phyloP scores from a whole-genome alignment of 2,888 invertebrate genomes.

The Drosophila affinis region DNA sequence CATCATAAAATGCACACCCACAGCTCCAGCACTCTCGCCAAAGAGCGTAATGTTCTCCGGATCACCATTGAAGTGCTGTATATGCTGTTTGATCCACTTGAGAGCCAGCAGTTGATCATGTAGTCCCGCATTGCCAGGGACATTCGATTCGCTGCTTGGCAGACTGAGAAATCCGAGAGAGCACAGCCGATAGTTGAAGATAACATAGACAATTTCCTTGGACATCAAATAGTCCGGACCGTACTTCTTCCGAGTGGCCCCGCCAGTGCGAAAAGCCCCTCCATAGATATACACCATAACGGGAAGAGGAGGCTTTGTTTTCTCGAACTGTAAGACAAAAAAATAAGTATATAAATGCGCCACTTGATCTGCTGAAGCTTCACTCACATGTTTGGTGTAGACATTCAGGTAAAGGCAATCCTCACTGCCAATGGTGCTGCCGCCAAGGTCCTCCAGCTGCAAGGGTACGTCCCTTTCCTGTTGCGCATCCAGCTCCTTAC shows the following conservation, averaged over 20 bases:
- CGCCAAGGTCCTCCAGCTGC: slow-evolving; percentile 62
- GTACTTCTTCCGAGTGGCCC: slow-evolving; percentile 74
- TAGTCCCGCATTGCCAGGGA: slow-evolving; percentile 85
- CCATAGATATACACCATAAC: slow-evolving; percentile 85
- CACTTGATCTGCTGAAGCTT: neutral
- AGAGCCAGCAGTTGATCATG: slow-evolving; percentile 85
- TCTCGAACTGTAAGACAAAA: slow-evolving; percentile 49
- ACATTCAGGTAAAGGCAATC: slow-evolving; percentile 79
- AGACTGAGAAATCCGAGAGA: slow-evolving; percentile 84
- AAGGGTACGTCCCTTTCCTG: slow-evolving; percentile 49
- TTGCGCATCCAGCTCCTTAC: slow-evolving; percentile 58
- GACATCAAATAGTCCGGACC: slow-evolving; percentile 84
- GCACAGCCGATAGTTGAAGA: slow-evolving; percentile 84
- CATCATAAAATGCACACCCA: slow-evolving; percentile 84
- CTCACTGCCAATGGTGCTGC: slow-evolving; percentile 63
- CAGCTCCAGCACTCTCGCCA: slow-evolving; percentile 85
- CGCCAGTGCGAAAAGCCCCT: slow-evolving; percentile 84
- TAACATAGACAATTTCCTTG: slow-evolving; percentile 84
- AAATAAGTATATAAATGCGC: neutral
- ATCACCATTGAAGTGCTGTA: slow-evolving; percentile 84
- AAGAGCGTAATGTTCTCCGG: slow-evolving; percentile 84
- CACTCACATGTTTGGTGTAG: slow-evolving; percentile 68
- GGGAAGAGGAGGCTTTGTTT: slow-evolving; percentile 54
- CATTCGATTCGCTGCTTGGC: slow-evolving; percentile 81
- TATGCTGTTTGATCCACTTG: slow-evolving; percentile 84